Base-by-base conservation (phyloP, 1,140 invertebrate species). In the Adoxophyes honmai region DNA sequence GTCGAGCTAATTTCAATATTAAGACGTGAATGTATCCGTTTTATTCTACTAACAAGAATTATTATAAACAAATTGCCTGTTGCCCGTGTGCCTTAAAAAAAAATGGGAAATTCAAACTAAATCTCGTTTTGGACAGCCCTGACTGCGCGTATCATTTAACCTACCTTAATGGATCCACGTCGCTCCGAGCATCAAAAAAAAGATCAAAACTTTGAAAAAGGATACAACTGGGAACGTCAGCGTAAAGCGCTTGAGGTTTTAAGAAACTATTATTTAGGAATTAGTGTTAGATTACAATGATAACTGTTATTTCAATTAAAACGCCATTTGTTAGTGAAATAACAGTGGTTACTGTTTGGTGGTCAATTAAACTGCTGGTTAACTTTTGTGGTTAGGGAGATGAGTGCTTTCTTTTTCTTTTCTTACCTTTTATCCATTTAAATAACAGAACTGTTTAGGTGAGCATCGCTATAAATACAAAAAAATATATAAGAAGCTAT, bases 91-190 rank as follows among this genome's bases (percentile, higher is more conserved):
- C n/a, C n/a, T n/a, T n/a, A n/a, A n/a, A n/a, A n/a, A n/a, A n/a
- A n/a, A n/a, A n/a, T n/a, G n/a, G n/a, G n/a, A n/a, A n/a, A n/a
- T n/a, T n/a, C 21, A 28, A 28, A n/a, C n/a, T n/a, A 28, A 28
- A 28, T 28, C 6, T 6, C 21, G 21, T 48, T 48, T 48, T 48
- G 11, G 42, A 48, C 42, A 48, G 21, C 42, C 42, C 21, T 48
- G 42, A 16, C 15, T 18, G 42, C 9, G 48, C 64, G 62, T 70
- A 70, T 70, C 65, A 62, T 60, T 65, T 67, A 63, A 65, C 61
- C 58, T 62, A 67, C 64, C 65, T 68, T 67, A 70, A 68, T 70
- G 68, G 68, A 70, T 60, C 61, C 58, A 60, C 66, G 60, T 62
- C 63, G 66, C 55, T 60, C 55, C 52, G 53, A 62, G 57, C 57